Evolutionary conservation across 2,888 invertebrate species (phyloP).

Genomic region (Gonocerus acuteangulatus): DNA sequence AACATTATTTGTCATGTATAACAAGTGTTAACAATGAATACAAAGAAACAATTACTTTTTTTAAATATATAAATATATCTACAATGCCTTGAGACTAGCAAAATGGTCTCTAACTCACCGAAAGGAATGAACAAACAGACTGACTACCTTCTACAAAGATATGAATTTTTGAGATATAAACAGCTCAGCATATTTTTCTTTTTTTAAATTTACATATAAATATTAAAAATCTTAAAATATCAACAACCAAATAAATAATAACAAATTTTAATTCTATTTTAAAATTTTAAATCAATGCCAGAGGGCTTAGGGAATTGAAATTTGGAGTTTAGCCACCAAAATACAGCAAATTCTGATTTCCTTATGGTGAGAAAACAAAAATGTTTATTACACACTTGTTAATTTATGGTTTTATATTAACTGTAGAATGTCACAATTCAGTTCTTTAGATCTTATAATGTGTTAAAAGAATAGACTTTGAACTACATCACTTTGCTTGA

Average conservation of each 20-base stretch:
- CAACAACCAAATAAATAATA: slow-evolving; percentile 28
- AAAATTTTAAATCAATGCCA: slow-evolving; percentile 13
- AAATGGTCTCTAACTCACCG: slow-evolving; percentile 19
- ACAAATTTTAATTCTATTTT: slow-evolving; percentile 16
- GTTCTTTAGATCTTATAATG: slow-evolving; percentile 2
- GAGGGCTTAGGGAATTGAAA: slow-evolving; percentile 4
- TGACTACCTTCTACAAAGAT: slow-evolving; percentile 27
- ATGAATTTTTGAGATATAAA: slow-evolving; percentile 31
- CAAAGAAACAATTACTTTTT: slow-evolving; percentile 28
- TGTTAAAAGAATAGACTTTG: slow-evolving; percentile 7
- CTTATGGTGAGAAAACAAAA: slow-evolving; percentile 1
- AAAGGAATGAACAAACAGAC: slow-evolving; percentile 24
- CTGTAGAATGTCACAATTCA: neutral
- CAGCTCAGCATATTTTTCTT: slow-evolving; percentile 21
- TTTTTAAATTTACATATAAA: slow-evolving; percentile 21
- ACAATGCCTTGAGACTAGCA: slow-evolving; percentile 30
- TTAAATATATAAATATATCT: slow-evolving; percentile 29
- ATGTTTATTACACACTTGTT: neutral
- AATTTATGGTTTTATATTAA: neutral
- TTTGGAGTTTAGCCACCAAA: slow-evolving; percentile 4
- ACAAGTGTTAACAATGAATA: slow-evolving; percentile 32
- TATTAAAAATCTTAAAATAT: slow-evolving; percentile 26
- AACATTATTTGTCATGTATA: slow-evolving; percentile 36
- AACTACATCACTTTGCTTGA: slow-evolving; percentile 9
- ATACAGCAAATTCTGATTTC: slow-evolving; percentile 3